Evolutionary conservation across 2,113 vertebrate genomes (phyloP).

Genomic region (Crotalus viridis): DNA sequence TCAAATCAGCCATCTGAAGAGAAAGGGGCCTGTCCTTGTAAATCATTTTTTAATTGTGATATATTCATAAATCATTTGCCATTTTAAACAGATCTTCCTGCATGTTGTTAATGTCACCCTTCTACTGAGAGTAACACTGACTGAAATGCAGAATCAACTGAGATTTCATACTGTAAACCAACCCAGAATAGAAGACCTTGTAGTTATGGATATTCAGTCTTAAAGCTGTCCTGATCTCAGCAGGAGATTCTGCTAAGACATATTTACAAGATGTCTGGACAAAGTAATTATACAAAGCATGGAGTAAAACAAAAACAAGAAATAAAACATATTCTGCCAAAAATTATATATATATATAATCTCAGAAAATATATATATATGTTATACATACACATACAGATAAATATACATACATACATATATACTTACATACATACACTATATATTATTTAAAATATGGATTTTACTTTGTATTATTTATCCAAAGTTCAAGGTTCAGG

Average conservation of each 20-base stretch:
- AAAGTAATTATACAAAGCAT: not conserved
- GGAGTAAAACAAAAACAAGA: not conserved
- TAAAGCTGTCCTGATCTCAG: not conserved
- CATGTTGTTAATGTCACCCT: not conserved
- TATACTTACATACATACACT: no score
- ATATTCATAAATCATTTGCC: constrained; percentile 38
- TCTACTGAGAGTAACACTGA: constrained; percentile 9
- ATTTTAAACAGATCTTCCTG: constrained; percentile 22
- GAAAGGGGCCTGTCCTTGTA: not conserved
- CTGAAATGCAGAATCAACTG: constrained; percentile 7
- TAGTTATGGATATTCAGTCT: not conserved
- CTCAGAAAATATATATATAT: no score
- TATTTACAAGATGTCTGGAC: not conserved
- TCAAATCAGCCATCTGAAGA: constrained; percentile 17
- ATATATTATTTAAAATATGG: no score
- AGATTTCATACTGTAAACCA: constrained; percentile 25
- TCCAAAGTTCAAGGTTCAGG: not conserved
- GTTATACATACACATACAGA: no score
- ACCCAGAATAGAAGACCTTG: constrained; percentile 4
- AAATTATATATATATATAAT: not conserved
- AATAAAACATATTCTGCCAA: not conserved
- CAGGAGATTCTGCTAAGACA: not conserved
- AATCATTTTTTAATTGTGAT: constrained; percentile 31
- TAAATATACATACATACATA: no score
- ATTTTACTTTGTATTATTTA: not conserved